Evolutionary conservation across 64 coral and sea anemone genomes (phyloP).

Genomic region (Anthopleura sola): DNA sequence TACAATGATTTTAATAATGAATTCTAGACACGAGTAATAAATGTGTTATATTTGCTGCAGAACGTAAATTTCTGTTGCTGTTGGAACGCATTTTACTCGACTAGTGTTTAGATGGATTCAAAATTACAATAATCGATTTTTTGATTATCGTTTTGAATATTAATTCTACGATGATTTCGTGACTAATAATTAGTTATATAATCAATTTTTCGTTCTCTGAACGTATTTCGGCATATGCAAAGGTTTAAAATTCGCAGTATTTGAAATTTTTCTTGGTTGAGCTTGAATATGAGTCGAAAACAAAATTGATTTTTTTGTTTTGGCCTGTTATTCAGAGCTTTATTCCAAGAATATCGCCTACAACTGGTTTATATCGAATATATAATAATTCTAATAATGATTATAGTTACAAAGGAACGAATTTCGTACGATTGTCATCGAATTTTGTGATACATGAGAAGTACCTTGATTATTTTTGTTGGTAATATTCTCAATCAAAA

Average conservation of each 20-base stretch:
- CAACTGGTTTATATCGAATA: background rate
- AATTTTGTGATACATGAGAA: no score
- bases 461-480: no score
- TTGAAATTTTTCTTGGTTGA: background rate
- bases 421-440: background rate
- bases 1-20: background rate
- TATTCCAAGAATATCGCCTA: background rate
- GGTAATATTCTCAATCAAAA: background rate
- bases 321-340: background rate
- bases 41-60: background rate
- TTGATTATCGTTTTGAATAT: background rate
- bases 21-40: background rate
- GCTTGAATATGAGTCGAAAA: background rate
- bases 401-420: background rate
- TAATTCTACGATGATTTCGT: background rate
- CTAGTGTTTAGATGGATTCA: background rate
- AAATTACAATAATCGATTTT: background rate
- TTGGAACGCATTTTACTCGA: background rate
- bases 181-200: background rate
- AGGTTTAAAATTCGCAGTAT: background rate
- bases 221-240: background rate
- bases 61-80: background rate
- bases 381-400: background rate
- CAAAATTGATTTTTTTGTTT: background rate
- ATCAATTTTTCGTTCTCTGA: background rate